A percentile compares a stretch with the other conserved stretches of the same genome.
phyloP scores from a whole-genome alignment of 2,888 invertebrate species.

The Eurois occulta region DNA sequence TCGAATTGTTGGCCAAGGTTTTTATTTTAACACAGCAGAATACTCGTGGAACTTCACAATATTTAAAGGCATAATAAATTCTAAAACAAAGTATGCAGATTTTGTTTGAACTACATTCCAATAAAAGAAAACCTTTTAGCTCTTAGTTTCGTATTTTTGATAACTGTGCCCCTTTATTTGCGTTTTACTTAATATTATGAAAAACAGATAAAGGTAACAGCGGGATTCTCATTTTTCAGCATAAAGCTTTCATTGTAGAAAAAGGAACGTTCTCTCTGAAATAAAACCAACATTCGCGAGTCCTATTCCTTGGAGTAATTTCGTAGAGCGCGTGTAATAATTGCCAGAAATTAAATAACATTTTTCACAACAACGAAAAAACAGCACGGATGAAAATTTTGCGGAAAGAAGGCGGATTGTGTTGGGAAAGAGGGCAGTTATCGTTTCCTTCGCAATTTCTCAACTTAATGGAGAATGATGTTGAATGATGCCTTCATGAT shows the following conservation, averaged over 20 bases:
- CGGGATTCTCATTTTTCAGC: conserved; percentile 83
- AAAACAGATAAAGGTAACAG: conserved; percentile 81
- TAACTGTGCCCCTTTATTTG: conserved; percentile 68
- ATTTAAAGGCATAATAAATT: conserved; percentile 47
- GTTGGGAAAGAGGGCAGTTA: conserved; percentile 80
- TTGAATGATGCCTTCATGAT: conserved; percentile 72
- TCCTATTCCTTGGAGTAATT: conserved; percentile 89
- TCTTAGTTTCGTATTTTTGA: conserved; percentile 55
- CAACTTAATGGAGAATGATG: conserved; percentile 83
- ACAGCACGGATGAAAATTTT: conserved; percentile 84
- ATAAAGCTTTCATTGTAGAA: conserved; percentile 85
- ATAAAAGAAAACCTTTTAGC: conserved; percentile 52
- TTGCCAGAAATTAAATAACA: conserved; percentile 89
- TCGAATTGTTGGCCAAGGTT: conserved; percentile 33
- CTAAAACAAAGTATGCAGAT: conserved; percentile 50
- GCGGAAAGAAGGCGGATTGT: conserved; percentile 81
- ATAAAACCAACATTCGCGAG: conserved; percentile 84
- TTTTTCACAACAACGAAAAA: conserved; percentile 87
- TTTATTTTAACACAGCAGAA: conserved; percentile 27
- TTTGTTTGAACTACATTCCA: conserved; percentile 51
- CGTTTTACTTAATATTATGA: conserved; percentile 79
- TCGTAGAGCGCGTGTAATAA: conserved; percentile 89
- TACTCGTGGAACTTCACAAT: conserved; percentile 30
- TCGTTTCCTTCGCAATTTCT: conserved; percentile 79
- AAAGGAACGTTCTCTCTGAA: conserved; percentile 77